Conservation (phyloP, 2,888 invertebrate species). For the Anagyrus pseudococci region DNA sequence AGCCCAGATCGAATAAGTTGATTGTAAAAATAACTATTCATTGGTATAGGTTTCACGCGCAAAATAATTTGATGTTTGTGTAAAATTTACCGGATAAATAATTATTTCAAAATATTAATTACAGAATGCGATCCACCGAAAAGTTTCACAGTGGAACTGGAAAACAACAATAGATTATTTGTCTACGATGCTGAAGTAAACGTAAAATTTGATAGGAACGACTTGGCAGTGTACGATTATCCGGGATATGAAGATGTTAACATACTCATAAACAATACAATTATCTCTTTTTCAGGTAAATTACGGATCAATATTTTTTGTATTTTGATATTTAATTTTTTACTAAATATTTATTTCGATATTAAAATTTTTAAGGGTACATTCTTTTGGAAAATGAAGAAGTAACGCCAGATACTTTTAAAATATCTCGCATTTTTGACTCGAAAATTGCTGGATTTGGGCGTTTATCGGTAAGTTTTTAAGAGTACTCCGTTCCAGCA, state of each 20-base stretch:
- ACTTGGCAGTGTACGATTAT: conserved; percentile 24
- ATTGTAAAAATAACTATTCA: no score
- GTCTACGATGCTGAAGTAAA: conserved; percentile 22
- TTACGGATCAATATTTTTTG: no score
- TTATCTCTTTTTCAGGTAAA: conserved; percentile 40
- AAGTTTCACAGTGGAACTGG: conserved; percentile 11
- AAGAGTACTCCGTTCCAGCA: neutral
- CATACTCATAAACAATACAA: conserved; percentile 37
- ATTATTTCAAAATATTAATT: no score
- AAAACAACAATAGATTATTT: neutral
- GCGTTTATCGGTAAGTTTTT: conserved; percentile 10
- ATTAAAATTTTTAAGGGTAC: conserved; percentile 5
- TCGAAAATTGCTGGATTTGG: conserved; percentile 21
- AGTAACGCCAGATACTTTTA: neutral
- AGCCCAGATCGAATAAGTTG: conserved; percentile 2
- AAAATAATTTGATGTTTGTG: no score
- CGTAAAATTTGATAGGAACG: conserved; percentile 17
- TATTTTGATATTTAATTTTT: no score
- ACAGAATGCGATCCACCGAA: conserved; percentile 15
- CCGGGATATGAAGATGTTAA: conserved; percentile 34
- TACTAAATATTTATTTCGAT: neutral
- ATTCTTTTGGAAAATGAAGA: conserved; percentile 12
- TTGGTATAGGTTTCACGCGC: no score
- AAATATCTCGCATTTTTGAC: conserved; percentile 10
- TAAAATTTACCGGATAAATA: no score